phyloP scores from a whole-genome alignment of 2,797 vertebrate species.

The Uromys caudimaculatus region DNA sequence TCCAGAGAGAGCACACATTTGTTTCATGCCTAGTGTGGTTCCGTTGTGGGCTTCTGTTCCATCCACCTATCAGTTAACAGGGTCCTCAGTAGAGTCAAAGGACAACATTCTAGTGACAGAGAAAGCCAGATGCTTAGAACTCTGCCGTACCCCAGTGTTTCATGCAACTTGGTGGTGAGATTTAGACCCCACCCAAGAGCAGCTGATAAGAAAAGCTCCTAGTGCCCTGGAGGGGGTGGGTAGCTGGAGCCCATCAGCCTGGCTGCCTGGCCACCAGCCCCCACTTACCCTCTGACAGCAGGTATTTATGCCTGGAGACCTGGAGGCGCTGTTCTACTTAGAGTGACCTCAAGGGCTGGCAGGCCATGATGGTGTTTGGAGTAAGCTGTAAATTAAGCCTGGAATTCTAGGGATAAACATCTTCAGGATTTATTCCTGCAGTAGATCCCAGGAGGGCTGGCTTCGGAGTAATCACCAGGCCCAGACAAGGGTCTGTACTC shows the following conservation, averaged over 20 bases:
- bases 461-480: neutral
- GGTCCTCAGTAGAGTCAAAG: neutral
- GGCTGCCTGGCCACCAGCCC: neutral
- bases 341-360: neutral
- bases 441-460: neutral
- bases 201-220: slow-evolving; percentile 75
- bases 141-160: accelerated
- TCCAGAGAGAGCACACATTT: neutral
- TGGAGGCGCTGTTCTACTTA: neutral
- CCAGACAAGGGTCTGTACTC: neutral
- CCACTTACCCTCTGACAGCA: neutral
- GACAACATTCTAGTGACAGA: neutral
- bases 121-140: neutral
- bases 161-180: neutral
- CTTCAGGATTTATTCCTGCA: slow-evolving; percentile 19
- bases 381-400: slow-evolving; percentile 56
- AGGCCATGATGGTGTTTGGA: neutral
- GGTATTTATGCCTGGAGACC: neutral
- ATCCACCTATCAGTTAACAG: accelerated
- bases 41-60: accelerated
- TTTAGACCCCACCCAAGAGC: slow-evolving; percentile 67
- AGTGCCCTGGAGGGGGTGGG: slow-evolving; percentile 34
- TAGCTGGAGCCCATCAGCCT: slow-evolving; percentile 12
- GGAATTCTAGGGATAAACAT: slow-evolving; percentile 59
- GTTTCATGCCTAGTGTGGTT: accelerated